Evolutionary conservation across 2,888 invertebrate species (phyloP), one percentile per base, ranked within the genome.

Genomic region (Tipula unca): DNA sequence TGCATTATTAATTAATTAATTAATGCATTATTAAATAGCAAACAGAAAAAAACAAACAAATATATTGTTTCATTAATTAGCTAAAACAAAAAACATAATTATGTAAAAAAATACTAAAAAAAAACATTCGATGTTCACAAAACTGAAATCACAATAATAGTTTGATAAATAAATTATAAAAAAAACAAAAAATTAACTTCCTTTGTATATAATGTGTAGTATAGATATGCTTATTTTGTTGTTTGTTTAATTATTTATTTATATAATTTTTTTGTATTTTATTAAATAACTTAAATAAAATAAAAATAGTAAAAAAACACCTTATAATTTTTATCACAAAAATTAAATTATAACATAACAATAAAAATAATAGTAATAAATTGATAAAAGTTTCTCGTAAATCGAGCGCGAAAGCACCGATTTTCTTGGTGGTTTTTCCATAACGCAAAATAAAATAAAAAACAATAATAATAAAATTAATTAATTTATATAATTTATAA

Each of bases 311-410:
- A 69, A 25, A 25, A 25, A 69, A 69, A 25, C 25, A 69, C 69
- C 69, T 69, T 69, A 69, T 69, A 69, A 69, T 54, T 54, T 54
- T 54, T 54, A 54, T 54, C 48, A 54, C 48, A 54, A 54, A 54
- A 54, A 54, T 54, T 54, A 54, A 54, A 54, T 54, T 54, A 54
- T 54, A 54, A 54, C 48, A 54, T 54, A 54, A 54, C 48, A 54
- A 54, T 54, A 54, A 54, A 17, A 54, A 54, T 54, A 54, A 54
- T 54, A 54, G 17, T 54, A 17, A 54, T 5, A 17, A 42, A 42
- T 14, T 42, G 42, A 54, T 54, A 54, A 54, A 13, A 13, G 17
- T 54, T 54, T 54, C 48, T 54, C 48, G 17, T 20, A 54, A 54
- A 54, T 54, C 48, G 48, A 17, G 4, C 48, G 13, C 39, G 2